Conservation (phyloP, 2,888 invertebrate species). For the Boloria euphrosyne region DNA sequence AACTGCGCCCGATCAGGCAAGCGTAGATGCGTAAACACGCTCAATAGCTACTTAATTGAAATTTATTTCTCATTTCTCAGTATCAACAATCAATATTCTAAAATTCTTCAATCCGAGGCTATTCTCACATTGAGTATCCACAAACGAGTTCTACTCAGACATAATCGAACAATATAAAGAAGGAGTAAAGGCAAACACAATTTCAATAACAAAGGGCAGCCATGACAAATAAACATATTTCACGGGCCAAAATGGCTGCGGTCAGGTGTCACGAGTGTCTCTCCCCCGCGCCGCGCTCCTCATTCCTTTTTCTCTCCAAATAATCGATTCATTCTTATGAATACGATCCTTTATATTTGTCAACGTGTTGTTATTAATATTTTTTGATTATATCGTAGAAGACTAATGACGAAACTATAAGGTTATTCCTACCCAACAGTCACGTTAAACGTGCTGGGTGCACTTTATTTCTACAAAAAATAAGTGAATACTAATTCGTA, state of each 20-base stretch:
- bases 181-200: constrained; percentile 82
- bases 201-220: constrained; percentile 81
- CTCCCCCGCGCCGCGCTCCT: constrained; percentile 51
- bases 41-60: constrained; percentile 80
- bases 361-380: constrained; percentile 43
- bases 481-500: no score
- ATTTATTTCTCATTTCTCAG: constrained; percentile 82
- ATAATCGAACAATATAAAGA: constrained; percentile 82
- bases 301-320: constrained; percentile 67
- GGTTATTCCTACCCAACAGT: constrained; percentile 9
- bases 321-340: constrained; percentile 77
- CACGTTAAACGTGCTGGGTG: constrained; percentile 10
- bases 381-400: constrained; percentile 37
- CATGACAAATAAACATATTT: constrained; percentile 83
- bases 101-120: constrained; percentile 69
- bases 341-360: constrained; percentile 62
- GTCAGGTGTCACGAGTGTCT: constrained; percentile 76
- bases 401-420: constrained; percentile 30
- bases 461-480: neutral
- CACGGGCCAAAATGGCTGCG: constrained; percentile 81
- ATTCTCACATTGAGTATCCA: constrained; percentile 73
- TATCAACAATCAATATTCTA: constrained; percentile 82
- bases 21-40: constrained; percentile 58
- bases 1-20: constrained; percentile 58
- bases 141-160: constrained; percentile 76